Conservation (phyloP, 2,888 invertebrate species). For the Agonopterix arenella region DNA sequence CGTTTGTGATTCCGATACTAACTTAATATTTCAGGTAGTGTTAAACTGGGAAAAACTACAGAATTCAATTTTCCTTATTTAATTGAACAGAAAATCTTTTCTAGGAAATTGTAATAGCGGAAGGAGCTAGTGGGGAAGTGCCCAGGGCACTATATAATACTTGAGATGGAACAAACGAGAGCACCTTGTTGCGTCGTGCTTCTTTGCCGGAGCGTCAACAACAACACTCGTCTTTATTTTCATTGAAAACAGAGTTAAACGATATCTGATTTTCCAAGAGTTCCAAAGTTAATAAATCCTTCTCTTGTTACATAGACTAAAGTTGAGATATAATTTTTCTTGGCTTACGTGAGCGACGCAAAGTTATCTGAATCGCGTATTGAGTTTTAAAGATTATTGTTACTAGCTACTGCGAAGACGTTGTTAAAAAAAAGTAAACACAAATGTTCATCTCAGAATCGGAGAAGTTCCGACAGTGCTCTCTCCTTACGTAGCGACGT, state of each 20-base stretch:
- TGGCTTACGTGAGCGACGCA: too few species aligned
- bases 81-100: constrained; percentile 58
- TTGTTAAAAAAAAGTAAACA: constrained; percentile 6
- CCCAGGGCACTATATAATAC: constrained; percentile 56
- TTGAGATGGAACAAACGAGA: constrained; percentile 52
- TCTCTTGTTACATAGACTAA: too few species aligned
- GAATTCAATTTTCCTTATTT: constrained; percentile 57
- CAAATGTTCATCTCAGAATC: constrained; percentile 47
- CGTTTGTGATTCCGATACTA: constrained; percentile 53
- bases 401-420: neutral
- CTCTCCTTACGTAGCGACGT: constrained; percentile 55
- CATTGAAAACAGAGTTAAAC: constrained; percentile 19
- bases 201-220: constrained; percentile 45
- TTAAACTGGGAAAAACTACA: constrained; percentile 39
- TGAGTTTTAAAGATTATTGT: neutral
- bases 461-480: constrained; percentile 41
- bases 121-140: constrained; percentile 47
- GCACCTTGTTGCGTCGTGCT: constrained; percentile 48
- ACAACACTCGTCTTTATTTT: constrained; percentile 40
- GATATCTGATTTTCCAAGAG: constrained; percentile 11
- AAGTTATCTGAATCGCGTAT: too few species aligned
- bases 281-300: too few species aligned
- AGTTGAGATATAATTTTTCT: too few species aligned
- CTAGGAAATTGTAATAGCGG: constrained; percentile 51
- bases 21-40: constrained; percentile 48